These are phyloP conservation scores for Bacillus rossius DNA, from an alignment of 1,140 invertebrate genomes.

Conservation along the genomic window DNA sequence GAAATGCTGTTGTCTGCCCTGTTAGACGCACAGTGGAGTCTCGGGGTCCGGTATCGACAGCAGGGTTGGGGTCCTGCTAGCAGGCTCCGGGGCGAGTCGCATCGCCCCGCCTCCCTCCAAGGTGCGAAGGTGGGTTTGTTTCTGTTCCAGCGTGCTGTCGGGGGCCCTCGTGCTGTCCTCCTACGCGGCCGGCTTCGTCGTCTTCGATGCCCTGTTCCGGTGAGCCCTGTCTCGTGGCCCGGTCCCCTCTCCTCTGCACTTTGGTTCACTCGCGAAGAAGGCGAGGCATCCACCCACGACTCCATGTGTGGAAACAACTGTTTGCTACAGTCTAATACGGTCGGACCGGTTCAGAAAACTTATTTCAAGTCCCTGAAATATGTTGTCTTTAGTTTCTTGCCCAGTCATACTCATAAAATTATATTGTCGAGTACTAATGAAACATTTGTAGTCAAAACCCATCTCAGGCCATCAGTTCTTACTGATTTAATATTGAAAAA, in stretches of 20 bases:
- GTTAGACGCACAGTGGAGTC: no score
- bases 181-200: constrained; percentile 21
- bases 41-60: no score
- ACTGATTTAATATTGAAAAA: no score
- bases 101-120: neutral
- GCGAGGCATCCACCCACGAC: neutral
- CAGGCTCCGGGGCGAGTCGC: neutral
- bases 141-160: constrained; percentile 10
- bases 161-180: constrained; percentile 18
- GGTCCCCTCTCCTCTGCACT: neutral
- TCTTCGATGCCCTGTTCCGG: constrained; percentile 21
- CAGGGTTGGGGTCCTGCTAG: no score
- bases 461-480: no score
- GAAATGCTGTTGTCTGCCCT: neutral
- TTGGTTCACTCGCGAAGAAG: neutral
- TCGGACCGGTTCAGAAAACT: no score
- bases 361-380: no score
- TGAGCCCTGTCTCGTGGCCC: constrained; percentile 7
- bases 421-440: no score
- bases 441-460: no score
- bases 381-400: no score
- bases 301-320: neutral
- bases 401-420: no score
- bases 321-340: no score
- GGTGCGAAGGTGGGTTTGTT: neutral